Base-by-base conservation (phyloP, 2,888 invertebrate genomes). In the Aplocera efformata region DNA sequence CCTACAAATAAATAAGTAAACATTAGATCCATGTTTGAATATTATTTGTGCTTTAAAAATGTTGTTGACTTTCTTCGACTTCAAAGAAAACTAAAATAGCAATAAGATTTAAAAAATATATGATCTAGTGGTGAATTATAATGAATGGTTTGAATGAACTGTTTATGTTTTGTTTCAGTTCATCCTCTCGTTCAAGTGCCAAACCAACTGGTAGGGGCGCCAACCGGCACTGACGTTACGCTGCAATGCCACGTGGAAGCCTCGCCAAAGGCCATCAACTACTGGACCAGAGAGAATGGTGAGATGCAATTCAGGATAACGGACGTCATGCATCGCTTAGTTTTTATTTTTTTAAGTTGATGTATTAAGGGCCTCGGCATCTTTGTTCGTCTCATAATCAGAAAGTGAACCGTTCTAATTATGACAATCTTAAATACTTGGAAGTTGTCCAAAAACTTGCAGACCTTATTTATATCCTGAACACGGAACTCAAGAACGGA, bases 111-210 rank as follows among this genome's bases (percentile, higher is more conserved):
- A n/a, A n/a, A n/a, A n/a, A n/a, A n/a, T n/a, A n/a, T n/a, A n/a
- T n/a, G n/a, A n/a, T n/a, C n/a, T n/a, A n/a, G n/a, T n/a, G n/a
- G n/a, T n/a, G n/a, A n/a, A n/a, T n/a, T n/a, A n/a, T n/a, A n/a
- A n/a, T n/a, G n/a, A n/a, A n/a, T n/a, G n/a, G n/a, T n/a, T n/a
- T n/a, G n/a, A n/a, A n/a, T n/a, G n/a, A n/a, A n/a, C n/a, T n/a
- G n/a, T n/a, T 30, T 10, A 7, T 42, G 26, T 54, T 65, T 66
- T 53, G 63, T 60, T 63, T 0, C 91, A 96, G 96, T 96, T 91
- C 96, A 96, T 79, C 97, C 96, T 34, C 89, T 96, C 88, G 96
- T 97, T 63, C 96, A 96, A 91, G 96, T 97, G 62, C 96, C 96
- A 63, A 96, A 96, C 89, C 96, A 97, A 89, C 90, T 97, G 75